Conservation (phyloP, 2,797 vertebrate species). For the Morus bassanus region DNA sequence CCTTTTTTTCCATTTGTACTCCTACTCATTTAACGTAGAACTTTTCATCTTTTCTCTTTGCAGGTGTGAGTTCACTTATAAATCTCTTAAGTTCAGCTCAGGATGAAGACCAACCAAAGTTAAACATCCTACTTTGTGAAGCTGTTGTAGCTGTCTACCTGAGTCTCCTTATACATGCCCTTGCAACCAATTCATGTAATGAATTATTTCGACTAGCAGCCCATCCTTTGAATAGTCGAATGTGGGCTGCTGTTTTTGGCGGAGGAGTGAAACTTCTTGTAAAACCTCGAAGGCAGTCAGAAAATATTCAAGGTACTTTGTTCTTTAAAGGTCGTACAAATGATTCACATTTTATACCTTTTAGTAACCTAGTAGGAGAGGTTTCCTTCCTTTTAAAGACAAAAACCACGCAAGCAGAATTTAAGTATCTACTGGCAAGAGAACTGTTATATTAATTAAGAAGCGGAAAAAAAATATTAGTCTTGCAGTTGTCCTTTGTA, state of each 20-base stretch:
- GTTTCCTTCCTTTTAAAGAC: neutral
- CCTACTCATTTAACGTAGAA: neutral
- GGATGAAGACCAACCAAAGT: conserved; percentile 91
- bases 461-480: neutral
- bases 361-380: neutral
- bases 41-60: neutral
- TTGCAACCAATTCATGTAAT: conserved; percentile 91
- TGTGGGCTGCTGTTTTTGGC: conserved; percentile 98
- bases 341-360: neutral
- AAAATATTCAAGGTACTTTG: conserved; percentile 85
- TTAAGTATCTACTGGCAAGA: neutral
- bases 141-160: conserved; percentile 95
- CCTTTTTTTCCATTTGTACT: neutral
- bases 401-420: neutral
- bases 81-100: conserved; percentile 89
- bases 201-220: conserved; percentile 95
- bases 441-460: neutral
- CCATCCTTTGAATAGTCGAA: conserved; percentile 92
- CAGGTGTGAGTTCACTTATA: conserved; percentile 95
- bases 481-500: neutral
- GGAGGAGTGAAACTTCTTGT: conserved; percentile 93
- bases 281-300: conserved; percentile 88
- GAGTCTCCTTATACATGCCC: conserved; percentile 91
- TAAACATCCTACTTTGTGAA: conserved; percentile 92
- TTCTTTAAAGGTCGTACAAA: neutral